Base-by-base conservation (phyloP, 2,888 invertebrate species). In the Scaptomyza caliginosa region DNA sequence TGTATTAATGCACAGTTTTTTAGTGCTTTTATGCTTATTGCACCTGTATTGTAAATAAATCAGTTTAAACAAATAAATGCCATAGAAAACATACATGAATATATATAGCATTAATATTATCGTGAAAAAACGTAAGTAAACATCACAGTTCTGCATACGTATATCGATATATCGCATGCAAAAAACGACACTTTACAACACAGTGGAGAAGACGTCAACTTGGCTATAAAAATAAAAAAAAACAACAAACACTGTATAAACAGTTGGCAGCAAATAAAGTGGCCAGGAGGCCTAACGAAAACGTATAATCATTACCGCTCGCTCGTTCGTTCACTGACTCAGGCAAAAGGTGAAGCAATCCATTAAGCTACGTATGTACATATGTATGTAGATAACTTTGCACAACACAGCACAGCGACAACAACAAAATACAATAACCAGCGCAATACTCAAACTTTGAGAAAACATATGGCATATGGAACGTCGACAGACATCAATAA, bases 191-290 rank as follows among this genome's bases (percentile, higher is more conserved):
- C 24, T 75, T 59, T 50, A 28, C 75, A 73, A 60, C 71, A 75
- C 72, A 10, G 19, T 13, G 34, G 26, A 1, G 42, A 30, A 69
- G 36, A 66, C 48, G 66, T 74, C 60, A 62, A 66, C 43, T 46
- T 55, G 57, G 62, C 45, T 39, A 52, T 32, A 43, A 67, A 55
- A n/a, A n/a, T n/a, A 32, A 32, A 55, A 45, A 45, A 54, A 67
- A 58, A 49, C 63, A 71, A 64, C 74, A 74, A 73, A 50, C 50
- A 62, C 46, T 62, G 74, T 62, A 77, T 83, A 85, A 75, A 85
- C 83, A 78, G 83, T 82, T 74, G 85, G 74, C 74, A 80, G 51
- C 24, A 43, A 23, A 50, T 59, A 59, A 39, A 50, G 38, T 46
- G 55, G 28, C 45, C 43, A 45, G 32, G 21, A 46, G 32, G 40